These are phyloP conservation scores for Hybognathus amarus DNA, from an alignment of 2,797 vertebrate species.

Conservation along the genomic window DNA sequence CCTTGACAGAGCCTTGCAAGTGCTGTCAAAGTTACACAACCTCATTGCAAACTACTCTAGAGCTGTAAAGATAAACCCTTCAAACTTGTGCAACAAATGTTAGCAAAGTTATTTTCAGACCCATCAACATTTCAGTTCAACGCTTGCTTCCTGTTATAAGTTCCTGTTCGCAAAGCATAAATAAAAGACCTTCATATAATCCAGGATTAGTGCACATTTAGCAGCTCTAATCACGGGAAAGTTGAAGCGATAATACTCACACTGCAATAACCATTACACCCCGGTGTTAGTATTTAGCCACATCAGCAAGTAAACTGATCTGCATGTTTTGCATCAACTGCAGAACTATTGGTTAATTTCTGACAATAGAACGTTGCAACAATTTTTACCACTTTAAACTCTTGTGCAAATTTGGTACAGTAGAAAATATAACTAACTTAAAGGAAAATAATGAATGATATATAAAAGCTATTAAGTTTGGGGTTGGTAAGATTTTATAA, in stretches of 20 bases:
- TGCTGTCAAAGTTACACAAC: slow-evolving; percentile 68
- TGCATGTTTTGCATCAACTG: slow-evolving; percentile 21
- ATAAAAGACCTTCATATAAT: neutral
- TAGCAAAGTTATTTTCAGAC: slow-evolving; percentile 56
- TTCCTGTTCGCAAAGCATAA: neutral
- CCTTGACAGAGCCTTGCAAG: slow-evolving; percentile 47
- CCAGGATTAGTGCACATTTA: neutral
- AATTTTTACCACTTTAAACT: neutral
- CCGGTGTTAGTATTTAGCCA: slow-evolving; percentile 15
- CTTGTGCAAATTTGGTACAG: neutral
- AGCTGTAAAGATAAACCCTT: slow-evolving; percentile 78
- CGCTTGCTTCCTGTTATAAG: neutral
- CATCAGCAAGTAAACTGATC: slow-evolving; percentile 48
- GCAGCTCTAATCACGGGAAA: neutral
- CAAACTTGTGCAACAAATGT: slow-evolving; percentile 65
- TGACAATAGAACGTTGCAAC: neutral
- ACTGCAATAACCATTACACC: slow-evolving; percentile 27
- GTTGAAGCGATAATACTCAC: slow-evolving; percentile 31
- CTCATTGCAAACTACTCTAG: slow-evolving; percentile 70
- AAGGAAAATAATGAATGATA: neutral
- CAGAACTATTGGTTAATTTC: neutral
- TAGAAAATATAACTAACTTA: neutral
- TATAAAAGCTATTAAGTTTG: neutral
- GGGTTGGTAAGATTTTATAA: neutral
- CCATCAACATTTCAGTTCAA: slow-evolving; percentile 1